These are phyloP conservation scores for Mythimna impura DNA, from an alignment of 2,888 invertebrate genomes.

Conservation along the genomic window DNA sequence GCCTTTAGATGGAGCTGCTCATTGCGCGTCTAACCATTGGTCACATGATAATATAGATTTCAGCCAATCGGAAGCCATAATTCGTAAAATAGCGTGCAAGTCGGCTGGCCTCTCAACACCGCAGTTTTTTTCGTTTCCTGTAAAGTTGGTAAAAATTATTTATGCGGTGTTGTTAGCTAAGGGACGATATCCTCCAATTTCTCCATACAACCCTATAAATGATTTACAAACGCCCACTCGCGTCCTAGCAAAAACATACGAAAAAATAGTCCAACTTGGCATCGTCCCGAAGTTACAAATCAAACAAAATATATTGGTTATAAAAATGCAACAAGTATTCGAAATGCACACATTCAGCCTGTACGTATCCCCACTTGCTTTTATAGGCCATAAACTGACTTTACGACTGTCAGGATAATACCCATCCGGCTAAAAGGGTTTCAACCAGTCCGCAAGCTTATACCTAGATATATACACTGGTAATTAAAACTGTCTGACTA, in stretches of 20 bases:
- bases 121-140: no score
- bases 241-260: slow-evolving; percentile 67
- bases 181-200: neutral
- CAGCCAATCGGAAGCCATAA: no score
- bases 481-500: slow-evolving; percentile 85
- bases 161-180: no score
- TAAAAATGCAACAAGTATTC: slow-evolving; percentile 90
- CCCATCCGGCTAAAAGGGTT: slow-evolving; percentile 89
- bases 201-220: slow-evolving; percentile 6
- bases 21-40: no score
- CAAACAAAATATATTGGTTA: slow-evolving; percentile 89
- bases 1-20: no score
- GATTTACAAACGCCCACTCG: slow-evolving; percentile 27
- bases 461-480: slow-evolving; percentile 68
- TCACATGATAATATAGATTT: no score
- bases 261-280: slow-evolving; percentile 77
- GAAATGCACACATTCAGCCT: slow-evolving; percentile 79
- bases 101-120: no score
- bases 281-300: slow-evolving; percentile 87
- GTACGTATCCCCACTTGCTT: slow-evolving; percentile 87
- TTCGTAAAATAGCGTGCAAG: no score
- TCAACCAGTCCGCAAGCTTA: slow-evolving; percentile 73
- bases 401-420: slow-evolving; percentile 88
- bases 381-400: slow-evolving; percentile 86
- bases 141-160: no score